These are phyloP conservation scores for Drosophila formosana DNA, from an alignment of 2,888 invertebrate genomes.

Conservation along the genomic window DNA sequence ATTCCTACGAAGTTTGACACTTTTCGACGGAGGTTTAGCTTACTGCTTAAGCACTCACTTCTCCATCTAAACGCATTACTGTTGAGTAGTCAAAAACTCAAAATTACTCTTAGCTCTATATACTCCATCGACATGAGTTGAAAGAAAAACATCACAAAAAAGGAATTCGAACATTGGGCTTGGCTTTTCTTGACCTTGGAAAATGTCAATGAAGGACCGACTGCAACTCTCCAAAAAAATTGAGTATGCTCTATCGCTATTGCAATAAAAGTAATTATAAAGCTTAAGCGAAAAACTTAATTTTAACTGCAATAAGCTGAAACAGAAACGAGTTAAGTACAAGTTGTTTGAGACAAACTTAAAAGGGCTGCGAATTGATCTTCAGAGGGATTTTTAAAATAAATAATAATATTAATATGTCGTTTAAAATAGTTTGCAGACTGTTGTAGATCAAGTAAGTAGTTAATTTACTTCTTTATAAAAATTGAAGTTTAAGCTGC, in stretches of 20 bases:
- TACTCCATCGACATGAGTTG: constrained; percentile 44
- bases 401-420: too few species aligned
- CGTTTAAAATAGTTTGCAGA: background rate
- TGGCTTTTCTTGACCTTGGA: constrained; percentile 19
- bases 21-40: constrained; percentile 21
- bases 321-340: background rate
- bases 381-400: too few species aligned
- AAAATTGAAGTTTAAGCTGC: background rate
- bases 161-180: constrained; percentile 3
- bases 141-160: constrained; percentile 32
- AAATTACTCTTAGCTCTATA: constrained; percentile 40
- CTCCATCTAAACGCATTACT: constrained; percentile 42
- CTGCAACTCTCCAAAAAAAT: background rate
- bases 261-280: constrained; percentile 61
- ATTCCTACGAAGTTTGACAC: background rate
- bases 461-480: too few species aligned
- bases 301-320: background rate
- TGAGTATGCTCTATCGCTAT: background rate
- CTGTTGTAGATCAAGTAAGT: background rate
- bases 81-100: constrained; percentile 35
- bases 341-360: too few species aligned
- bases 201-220: constrained; percentile 34
- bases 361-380: too few species aligned
- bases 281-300: constrained; percentile 21
- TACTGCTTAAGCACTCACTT: background rate